These are phyloP conservation scores for Paedocypris sp. DNA, from an alignment of 2,113 vertebrate species.

Conservation along the genomic window DNA sequence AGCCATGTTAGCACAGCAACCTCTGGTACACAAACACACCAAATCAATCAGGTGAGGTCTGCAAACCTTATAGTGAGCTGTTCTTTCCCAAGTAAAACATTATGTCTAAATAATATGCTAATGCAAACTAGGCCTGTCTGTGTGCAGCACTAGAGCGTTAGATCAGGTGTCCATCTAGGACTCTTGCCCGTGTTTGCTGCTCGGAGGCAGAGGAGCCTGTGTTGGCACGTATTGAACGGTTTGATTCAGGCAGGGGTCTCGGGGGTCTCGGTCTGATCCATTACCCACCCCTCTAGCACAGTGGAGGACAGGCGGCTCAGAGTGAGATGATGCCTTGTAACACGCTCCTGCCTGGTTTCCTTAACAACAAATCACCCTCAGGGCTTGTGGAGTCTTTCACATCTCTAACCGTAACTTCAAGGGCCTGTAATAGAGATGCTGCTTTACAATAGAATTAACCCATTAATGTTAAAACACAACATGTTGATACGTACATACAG, in stretches of 20 bases:
- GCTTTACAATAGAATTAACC: not conserved
- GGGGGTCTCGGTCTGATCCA: slow-evolving; percentile 47
- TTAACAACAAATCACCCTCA: slow-evolving; percentile 35
- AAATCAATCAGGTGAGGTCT: slow-evolving; percentile 1
- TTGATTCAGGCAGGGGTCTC: slow-evolving; percentile 55
- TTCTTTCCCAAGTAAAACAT: not conserved
- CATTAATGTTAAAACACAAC: not conserved
- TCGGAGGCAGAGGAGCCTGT: slow-evolving; percentile 26
- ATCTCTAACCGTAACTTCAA: not conserved
- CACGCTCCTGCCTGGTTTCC: slow-evolving; percentile 32
- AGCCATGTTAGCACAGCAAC: slow-evolving; percentile 27
- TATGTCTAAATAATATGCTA: slow-evolving; percentile 11
- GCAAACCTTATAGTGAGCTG: not conserved
- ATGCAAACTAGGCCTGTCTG: not conserved
- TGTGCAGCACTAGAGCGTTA: not conserved
- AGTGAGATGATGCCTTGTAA: slow-evolving; percentile 30
- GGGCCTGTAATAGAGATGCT: not conserved
- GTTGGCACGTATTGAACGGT: slow-evolving; percentile 49
- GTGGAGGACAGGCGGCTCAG: slow-evolving; percentile 30
- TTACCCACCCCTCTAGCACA: slow-evolving; percentile 54
- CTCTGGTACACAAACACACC: slow-evolving; percentile 26
- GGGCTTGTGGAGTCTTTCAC: slow-evolving; percentile 4
- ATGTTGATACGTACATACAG: no score
- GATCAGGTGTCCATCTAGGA: slow-evolving; percentile 23
- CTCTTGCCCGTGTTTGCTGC: slow-evolving; percentile 23